phyloP scores from a whole-genome alignment of 2,888 invertebrate genomes.

The Lochmaea crataegi region DNA sequence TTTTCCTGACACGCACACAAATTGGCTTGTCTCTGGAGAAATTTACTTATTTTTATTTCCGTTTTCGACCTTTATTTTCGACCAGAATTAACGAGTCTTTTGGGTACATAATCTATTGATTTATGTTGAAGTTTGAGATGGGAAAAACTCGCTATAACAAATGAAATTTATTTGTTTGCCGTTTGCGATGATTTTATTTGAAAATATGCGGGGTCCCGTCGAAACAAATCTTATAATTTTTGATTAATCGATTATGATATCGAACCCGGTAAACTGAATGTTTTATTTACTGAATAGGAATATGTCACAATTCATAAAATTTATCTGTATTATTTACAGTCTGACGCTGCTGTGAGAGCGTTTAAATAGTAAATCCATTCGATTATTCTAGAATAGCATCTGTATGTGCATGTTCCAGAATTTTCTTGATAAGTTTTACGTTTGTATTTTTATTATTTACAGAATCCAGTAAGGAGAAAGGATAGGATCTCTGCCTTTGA shows the following conservation, averaged over 20 bases:
- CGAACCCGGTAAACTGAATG: slow-evolving; percentile 16
- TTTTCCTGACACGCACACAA: slow-evolving; percentile 38
- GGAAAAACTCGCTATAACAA: slow-evolving; percentile 43
- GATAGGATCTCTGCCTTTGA: too few species aligned
- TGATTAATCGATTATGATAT: slow-evolving; percentile 30
- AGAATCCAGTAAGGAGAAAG: too few species aligned
- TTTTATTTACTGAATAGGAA: slow-evolving; percentile 26
- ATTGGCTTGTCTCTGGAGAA: slow-evolving; percentile 39
- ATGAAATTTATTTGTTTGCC: slow-evolving; percentile 45
- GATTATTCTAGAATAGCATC: not conserved
- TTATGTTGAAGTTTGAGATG: slow-evolving; percentile 41
- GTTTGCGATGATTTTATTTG: slow-evolving; percentile 40
- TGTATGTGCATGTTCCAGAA: not conserved
- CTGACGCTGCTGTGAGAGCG: not conserved
- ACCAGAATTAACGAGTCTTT: slow-evolving; percentile 44
- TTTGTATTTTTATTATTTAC: too few species aligned
- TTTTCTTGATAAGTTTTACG: not conserved
- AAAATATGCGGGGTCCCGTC: slow-evolving; percentile 38
- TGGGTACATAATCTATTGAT: slow-evolving; percentile 46
- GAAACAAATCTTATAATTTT: slow-evolving; percentile 32
- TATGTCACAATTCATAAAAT: slow-evolving; percentile 12
- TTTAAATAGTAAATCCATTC: not conserved
- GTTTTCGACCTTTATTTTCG: slow-evolving; percentile 41
- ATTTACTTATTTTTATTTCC: slow-evolving; percentile 44
- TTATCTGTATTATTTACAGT: slow-evolving; percentile 10